Percentiles rank a stretch among this genome's conserved stretches.
These are phyloP conservation scores for Tridacna crocea DNA, from an alignment of 2,888 invertebrate genomes.

Conservation along the genomic window DNA sequence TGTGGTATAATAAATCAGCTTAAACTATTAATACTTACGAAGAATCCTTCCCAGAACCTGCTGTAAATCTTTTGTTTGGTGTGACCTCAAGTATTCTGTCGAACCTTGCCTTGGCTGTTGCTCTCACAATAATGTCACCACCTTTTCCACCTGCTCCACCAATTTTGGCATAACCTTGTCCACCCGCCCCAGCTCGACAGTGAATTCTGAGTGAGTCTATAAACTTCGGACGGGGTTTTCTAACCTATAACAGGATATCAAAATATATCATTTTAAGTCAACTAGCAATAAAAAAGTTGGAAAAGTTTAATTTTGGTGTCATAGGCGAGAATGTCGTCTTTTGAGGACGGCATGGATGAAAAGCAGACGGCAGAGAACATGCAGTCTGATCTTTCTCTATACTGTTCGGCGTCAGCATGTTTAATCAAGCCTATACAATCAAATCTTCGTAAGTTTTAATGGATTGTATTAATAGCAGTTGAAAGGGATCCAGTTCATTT, in stretches of 20 bases:
- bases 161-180: slow-evolving; percentile 90
- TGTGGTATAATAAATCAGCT: no score
- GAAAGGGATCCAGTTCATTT: no score
- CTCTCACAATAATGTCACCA: slow-evolving; percentile 90
- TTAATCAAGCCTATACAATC: no score
- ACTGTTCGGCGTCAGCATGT: no score
- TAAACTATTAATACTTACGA: slow-evolving; percentile 79
- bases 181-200: slow-evolving; percentile 93
- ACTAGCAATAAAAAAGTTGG: no score
- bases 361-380: no score
- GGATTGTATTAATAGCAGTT: no score
- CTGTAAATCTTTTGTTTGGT: slow-evolving; percentile 88
- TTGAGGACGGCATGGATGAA: no score
- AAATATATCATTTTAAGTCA: neutral
- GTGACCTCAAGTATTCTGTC: slow-evolving; percentile 83
- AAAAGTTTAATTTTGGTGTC: no score
- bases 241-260: neutral
- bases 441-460: no score
- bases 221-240: slow-evolving; percentile 84
- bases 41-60: slow-evolving; percentile 91
- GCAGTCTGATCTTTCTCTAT: no score
- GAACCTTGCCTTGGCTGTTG: slow-evolving; percentile 76
- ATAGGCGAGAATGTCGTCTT: no score
- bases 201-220: slow-evolving; percentile 92
- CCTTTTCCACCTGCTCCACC: slow-evolving; percentile 96